Evolutionary conservation across 2,888 invertebrate species (phyloP).

Genomic region (Carabus problematicus): DNA sequence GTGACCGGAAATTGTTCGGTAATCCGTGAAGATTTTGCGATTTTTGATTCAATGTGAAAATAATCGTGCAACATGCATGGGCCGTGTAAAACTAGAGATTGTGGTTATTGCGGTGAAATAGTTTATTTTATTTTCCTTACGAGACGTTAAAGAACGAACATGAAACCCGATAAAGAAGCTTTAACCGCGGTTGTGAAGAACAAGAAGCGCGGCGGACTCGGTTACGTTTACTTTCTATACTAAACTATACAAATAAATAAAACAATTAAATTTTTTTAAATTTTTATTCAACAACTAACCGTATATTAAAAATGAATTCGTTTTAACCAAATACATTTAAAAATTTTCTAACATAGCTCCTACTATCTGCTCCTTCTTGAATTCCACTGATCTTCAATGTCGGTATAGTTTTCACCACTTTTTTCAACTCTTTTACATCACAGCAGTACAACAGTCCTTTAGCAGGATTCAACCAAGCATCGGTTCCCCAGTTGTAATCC

Average conservation of each 20-base stretch:
- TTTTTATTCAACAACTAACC: conserved; percentile 43
- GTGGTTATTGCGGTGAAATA: conserved; percentile 39
- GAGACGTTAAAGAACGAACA: conserved; percentile 28
- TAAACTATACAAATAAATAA: background rate
- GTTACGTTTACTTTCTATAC: conserved; percentile 44
- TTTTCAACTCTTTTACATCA: conserved; percentile 53
- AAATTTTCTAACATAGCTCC: background rate
- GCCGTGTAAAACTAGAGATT: conserved; percentile 17
- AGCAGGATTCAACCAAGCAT: conserved; percentile 48
- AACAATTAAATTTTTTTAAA: conserved; percentile 26
- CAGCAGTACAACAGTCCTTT: conserved; percentile 59
- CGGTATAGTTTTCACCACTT: conserved; percentile 47
- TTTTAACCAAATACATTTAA: conserved; percentile 9
- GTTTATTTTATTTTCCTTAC: conserved; percentile 40
- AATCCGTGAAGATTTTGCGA: background rate
- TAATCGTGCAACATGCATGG: conserved; percentile 1
- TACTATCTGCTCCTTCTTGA: conserved; percentile 1
- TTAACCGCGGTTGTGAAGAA: background rate
- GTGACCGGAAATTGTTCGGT: conserved; percentile 21
- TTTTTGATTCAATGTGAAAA: background rate
- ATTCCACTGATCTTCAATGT: conserved; percentile 48
- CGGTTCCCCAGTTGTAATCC: conserved; percentile 53
- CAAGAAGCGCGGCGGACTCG: background rate
- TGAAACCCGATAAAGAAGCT: conserved; percentile 25
- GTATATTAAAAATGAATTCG: conserved; percentile 29